Evolutionary conservation across 2,888 invertebrate species (phyloP), one percentile per base, ranked within the genome.

Genomic region (Ophion ellenae): DNA sequence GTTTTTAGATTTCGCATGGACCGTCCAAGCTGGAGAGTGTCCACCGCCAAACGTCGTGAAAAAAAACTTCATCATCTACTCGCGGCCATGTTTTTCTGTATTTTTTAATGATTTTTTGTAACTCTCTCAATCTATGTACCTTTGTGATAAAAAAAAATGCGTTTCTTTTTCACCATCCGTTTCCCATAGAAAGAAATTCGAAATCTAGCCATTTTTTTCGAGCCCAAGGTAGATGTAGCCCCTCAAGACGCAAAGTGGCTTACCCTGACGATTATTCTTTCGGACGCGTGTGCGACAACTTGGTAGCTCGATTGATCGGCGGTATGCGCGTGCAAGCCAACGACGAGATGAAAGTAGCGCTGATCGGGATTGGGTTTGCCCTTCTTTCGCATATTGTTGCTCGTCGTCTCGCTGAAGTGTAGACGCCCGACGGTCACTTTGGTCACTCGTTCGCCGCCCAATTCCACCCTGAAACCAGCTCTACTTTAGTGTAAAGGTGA

Each of bases 351-450:
- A 94, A 99, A 99, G 94, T 99, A 99, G 86, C 99, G 96, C 95
- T 99, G 99, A 94, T 99, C 99, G 0, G 99, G 99, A 95, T 99
- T 99, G 0, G 99, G 99, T 87, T 99, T 97, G 0, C 99, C 99
- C 92, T 99, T 99, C 95, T 99, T 99, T 69, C 99, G 95, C 99
- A 99, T 99, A 93, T 99, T 99, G 94, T 99, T 99, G 91, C 98
- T 98, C 0, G 99, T 99, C 0, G 99, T 99, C 94, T 99, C 99
- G 76, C 99, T 98, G 94, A 99, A 99, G 95, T 99, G 99, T 3
- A 99, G 95, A 9, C 99, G 96, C 0, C 99, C 99, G 0, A 99
- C 99, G 0, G 99, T 99, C 81, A 98, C 96, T 93, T 99, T 99
- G 1, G 98, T 97, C 74, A 98, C 97, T 94, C 98, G 97, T 84